Base-by-base conservation (phyloP, 2,888 invertebrate genomes). In the Graphium colonna region DNA sequence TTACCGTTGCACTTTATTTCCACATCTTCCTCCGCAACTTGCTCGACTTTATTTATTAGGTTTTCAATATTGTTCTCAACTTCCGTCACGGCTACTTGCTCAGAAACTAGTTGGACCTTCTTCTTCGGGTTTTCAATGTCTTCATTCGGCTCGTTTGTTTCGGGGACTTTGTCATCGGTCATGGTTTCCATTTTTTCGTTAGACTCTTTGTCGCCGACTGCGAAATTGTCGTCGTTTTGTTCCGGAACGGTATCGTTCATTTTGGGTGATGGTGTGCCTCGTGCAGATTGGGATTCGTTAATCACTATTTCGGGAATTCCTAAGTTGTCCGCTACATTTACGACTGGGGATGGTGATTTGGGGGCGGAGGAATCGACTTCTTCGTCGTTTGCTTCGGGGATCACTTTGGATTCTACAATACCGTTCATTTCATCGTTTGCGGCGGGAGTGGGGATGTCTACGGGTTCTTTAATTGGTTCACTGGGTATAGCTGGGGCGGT, bases 1-100 rank as follows among this genome's bases (percentile, higher is more conserved):
- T 69, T 72, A 18, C 78, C 82, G 62, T 82, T 82, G 65, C 73
- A 77, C 54, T 76, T n/a, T n/a, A n/a, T n/a, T n/a, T n/a, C n/a
- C n/a, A n/a, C n/a, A n/a, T n/a, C 75, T 46, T 59, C 59, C 56
- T 68, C 68, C 13, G 63, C 59, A 42, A 63, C 56, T 46, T 66
- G 69, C 18, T 56, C 73, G 51, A 68, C 57, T 1, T 62, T 53
- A 48, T 71, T 72, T 60, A 69, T 74, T 51, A 67, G 62, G 38
- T 71, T 73, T 17, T 71, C 75, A 50, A 74, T 76, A 31, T 71
- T 18, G 51, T 70, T 71, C 55, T 74, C 69, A 39, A 60, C 58
- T 26, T 73, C 69, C 1, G 64, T 64, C 48, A 15, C 53, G 52
- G 21, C 60, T 61, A n/a, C n/a, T n/a, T n/a, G n/a, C n/a, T n/a